phyloP scores from a whole-genome alignment of 2,113 vertebrate genomes.

The Carassius carassius region DNA sequence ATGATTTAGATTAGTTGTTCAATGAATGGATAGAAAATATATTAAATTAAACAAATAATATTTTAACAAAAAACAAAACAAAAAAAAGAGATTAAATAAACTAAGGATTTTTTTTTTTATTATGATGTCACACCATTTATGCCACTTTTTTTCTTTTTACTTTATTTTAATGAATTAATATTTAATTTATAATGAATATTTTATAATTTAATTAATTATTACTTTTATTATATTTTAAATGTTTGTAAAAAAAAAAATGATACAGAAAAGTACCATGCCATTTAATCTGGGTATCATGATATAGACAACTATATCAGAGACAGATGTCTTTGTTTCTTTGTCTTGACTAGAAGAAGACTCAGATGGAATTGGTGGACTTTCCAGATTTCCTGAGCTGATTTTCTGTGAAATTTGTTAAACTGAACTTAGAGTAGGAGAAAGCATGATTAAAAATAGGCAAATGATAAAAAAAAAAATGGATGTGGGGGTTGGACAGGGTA shows the following conservation, averaged over 20 bases:
- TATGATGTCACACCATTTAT: too few relatives aligned
- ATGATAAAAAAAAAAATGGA: background rate
- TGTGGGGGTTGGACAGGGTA: too few relatives aligned
- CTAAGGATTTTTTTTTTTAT: too few relatives aligned
- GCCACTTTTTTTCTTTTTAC: background rate
- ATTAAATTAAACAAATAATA: too few relatives aligned
- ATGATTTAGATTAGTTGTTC: too few relatives aligned
- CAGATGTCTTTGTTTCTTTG: background rate
- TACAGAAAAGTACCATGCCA: background rate
- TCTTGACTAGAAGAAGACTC: background rate
- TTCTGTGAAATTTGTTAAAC: background rate
- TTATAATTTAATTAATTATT: too few relatives aligned
- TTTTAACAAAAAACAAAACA: too few relatives aligned
- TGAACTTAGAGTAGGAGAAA: background rate
- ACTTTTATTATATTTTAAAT: background rate
- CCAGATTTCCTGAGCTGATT: background rate
- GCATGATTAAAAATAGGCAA: background rate
- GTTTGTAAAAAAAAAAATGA: background rate
- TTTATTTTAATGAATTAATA: too few relatives aligned
- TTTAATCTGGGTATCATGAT: background rate
- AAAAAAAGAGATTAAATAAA: too few relatives aligned
- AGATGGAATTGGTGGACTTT: background rate
- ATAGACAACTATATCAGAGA: background rate
- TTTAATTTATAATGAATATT: too few relatives aligned
- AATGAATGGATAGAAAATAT: too few relatives aligned